Evolutionary conservation across 2,113 vertebrate genomes (phyloP), one percentile per base, ranked within the genome.

Genomic region (Haemorhous mexicanus): DNA sequence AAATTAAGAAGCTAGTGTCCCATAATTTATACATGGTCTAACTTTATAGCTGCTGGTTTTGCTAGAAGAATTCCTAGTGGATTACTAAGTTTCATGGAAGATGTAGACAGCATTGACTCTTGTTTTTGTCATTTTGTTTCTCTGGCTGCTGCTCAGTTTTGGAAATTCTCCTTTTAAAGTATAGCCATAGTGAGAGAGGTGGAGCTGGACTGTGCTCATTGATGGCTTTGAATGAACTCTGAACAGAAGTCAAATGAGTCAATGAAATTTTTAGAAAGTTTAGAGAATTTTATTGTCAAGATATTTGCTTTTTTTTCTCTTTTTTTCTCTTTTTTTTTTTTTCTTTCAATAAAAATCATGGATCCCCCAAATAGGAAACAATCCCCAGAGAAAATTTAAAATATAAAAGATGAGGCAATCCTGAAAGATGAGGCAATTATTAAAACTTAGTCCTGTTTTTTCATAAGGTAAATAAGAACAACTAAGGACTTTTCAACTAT

Each of bases 171-270:
- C 26, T 21, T 44, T 64, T 43, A 21, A 55, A 43, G 7, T 63
- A 14, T 8, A 80, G 18, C 19, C 6, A 14, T 4, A 22, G 0
- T 2, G n/a, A 70, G 12, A 19, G 8, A 44, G 10, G 11, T 58
- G 16, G 22, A 70, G 17, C 23, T 75, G 66, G 73, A 46, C 26
- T 67, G 19, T 33, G 11, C 32, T 84, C 8, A 23, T 7, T 74
- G 15, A 32, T 63, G 26, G 12, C 26, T 82, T 82, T 46, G 8
- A 72, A 72, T 1, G 4, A 68, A 39, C 37, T 67, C 39, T 75
- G 23, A 68, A 15, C 7, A 47, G 28, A 76, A 70, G 24, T 46
- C 27, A 61, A 46, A 79, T 27, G 6, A 56, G 14, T 50, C 33
- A 64, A 4, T 83, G 8, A 2, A 17, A 41, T 30, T 90, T 78